A percentile compares a stretch with the other conserved stretches of the same genome.
Evolutionary conservation across 2,888 invertebrate genomes (phyloP).

Genomic region (Apotomis capreana): DNA sequence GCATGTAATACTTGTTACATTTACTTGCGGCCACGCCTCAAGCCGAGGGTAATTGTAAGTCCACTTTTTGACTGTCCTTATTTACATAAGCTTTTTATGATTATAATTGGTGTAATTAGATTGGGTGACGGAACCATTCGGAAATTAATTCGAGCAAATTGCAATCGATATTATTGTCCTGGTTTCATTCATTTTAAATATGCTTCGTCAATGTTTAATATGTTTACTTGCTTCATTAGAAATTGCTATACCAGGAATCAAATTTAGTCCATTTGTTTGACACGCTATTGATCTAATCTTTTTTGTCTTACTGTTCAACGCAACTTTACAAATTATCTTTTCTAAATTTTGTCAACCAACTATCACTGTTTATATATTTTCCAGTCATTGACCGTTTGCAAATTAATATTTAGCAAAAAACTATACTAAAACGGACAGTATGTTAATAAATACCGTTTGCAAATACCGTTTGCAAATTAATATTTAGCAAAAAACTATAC

Average conservation of each 20-base stretch:
- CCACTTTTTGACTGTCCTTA: background rate
- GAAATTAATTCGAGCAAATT: background rate
- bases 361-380: background rate
- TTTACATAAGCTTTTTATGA: background rate
- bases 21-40: conserved; percentile 6
- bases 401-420: background rate
- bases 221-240: no score
- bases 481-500: background rate
- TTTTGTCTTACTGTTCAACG: no score
- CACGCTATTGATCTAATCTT: no score
- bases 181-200: background rate
- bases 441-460: conserved; percentile 18
- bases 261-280: no score
- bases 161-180: background rate
- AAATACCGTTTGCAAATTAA: no score
- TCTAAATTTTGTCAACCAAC: background rate
- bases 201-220: background rate
- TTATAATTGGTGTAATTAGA: background rate
- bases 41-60: background rate
- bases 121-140: background rate
- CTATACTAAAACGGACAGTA: conserved; percentile 1
- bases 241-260: no score
- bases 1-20: conserved; percentile 1
- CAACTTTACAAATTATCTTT: no score
- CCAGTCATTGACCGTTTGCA: background rate